These are phyloP conservation scores for Turnix velox DNA, from an alignment of 2,113 vertebrate species.

Conservation along the genomic window DNA sequence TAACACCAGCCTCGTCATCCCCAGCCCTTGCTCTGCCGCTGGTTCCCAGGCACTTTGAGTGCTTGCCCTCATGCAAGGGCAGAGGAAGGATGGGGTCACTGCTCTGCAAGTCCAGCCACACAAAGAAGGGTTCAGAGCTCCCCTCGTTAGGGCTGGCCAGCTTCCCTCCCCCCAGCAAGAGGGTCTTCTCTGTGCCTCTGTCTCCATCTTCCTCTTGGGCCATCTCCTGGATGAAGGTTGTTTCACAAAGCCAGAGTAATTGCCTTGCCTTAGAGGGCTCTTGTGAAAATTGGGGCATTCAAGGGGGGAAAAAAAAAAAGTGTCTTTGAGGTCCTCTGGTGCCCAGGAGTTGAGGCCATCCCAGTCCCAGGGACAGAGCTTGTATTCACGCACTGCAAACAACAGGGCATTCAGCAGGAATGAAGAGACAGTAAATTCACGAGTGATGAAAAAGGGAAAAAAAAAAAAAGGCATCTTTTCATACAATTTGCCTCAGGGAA, in stretches of 20 bases:
- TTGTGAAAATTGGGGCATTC: neutral
- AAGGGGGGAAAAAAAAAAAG: too few relatives aligned
- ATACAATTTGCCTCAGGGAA: neutral
- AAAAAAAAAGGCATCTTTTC: neutral
- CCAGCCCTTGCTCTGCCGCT: neutral
- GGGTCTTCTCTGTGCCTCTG: neutral
- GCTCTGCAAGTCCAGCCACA: neutral
- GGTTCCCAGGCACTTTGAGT: neutral
- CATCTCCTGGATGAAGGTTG: neutral
- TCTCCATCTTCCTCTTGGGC: neutral
- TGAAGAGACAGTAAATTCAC: constrained; percentile 2
- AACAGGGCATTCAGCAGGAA: neutral
- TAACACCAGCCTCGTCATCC: neutral
- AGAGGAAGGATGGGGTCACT: neutral
- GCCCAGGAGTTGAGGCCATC: neutral
- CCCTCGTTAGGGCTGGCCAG: neutral
- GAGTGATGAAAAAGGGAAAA: neutral
- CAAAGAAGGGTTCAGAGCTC: neutral
- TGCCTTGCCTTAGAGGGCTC: neutral
- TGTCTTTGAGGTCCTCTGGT: neutral
- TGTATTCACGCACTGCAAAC: neutral
- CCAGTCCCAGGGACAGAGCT: neutral
- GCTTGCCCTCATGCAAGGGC: neutral
- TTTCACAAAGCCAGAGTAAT: neutral
- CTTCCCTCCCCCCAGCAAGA: neutral